A percentile compares a stretch with the other conserved stretches of the same genome.
phyloP scores from a whole-genome alignment of 1,140 invertebrate genomes.

The Drosophila burlai region DNA sequence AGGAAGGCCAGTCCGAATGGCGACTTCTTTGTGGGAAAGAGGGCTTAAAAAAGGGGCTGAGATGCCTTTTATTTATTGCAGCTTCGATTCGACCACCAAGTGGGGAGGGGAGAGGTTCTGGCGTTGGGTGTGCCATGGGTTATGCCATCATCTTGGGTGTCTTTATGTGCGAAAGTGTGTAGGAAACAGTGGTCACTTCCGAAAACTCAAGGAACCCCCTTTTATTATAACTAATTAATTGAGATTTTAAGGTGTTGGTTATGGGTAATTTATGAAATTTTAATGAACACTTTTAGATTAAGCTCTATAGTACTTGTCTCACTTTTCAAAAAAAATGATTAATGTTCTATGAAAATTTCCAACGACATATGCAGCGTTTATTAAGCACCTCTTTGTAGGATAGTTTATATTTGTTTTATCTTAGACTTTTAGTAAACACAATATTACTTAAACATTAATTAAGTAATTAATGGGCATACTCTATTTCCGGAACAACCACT shows the following conservation, averaged over 20 bases:
- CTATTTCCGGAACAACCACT: neutral
- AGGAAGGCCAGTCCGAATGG: conserved; percentile 40
- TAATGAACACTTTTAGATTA: too few relatives aligned
- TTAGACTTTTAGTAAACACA: neutral
- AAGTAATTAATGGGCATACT: neutral
- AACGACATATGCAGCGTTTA: too few relatives aligned
- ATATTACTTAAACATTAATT: neutral
- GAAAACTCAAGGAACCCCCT: neutral
- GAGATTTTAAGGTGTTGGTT: neutral
- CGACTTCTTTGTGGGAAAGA: conserved; percentile 33
- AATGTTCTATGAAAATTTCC: neutral
- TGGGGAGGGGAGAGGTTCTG: neutral
- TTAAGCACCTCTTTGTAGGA: neutral
- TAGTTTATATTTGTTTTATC: neutral
- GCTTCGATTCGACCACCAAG: conserved; percentile 38
- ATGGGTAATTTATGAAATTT: neutral
- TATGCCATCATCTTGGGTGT: conserved; percentile 42
- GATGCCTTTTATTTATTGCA: conserved; percentile 50
- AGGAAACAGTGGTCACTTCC: conserved; percentile 18
- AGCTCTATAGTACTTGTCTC: too few relatives aligned
- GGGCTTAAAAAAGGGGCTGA: conserved; percentile 12
- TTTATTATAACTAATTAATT: neutral
- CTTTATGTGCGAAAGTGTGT: conserved; percentile 2
- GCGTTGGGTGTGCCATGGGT: conserved; percentile 16
- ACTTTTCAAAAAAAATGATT: neutral